phyloP scores from a whole-genome alignment of 2,113 vertebrate species.

The Aythya baeri region DNA sequence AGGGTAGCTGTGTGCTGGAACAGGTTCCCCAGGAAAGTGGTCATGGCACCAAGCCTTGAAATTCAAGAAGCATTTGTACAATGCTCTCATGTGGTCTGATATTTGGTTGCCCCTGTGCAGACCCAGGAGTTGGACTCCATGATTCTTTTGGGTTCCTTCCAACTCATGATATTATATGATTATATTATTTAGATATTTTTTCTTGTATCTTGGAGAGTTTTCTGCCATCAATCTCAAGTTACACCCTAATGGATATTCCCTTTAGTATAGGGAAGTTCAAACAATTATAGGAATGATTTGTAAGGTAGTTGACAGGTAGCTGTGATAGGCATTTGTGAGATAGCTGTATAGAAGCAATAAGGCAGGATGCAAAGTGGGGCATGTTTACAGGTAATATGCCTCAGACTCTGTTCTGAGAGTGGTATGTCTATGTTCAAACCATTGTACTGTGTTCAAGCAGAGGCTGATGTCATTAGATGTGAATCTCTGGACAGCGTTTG shows the following conservation, averaged over 20 bases:
- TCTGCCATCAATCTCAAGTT: neutral
- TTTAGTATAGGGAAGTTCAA: neutral
- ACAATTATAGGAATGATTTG: neutral
- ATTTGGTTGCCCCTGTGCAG: too few relatives aligned
- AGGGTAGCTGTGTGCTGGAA: too few relatives aligned
- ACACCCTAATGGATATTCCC: neutral
- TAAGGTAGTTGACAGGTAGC: fast-evolving
- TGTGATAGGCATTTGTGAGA: neutral
- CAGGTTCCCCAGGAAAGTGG: too few relatives aligned
- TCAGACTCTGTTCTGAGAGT: neutral
- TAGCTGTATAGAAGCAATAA: neutral
- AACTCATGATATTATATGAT: too few relatives aligned
- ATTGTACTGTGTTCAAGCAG: neutral
- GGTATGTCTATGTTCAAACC: neutral
- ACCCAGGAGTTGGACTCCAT: too few relatives aligned
- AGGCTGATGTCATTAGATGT: neutral
- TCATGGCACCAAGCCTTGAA: too few relatives aligned
- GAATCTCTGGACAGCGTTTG: neutral
- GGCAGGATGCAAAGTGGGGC: neutral
- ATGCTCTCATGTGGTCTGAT: too few relatives aligned
- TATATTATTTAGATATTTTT: neutral
- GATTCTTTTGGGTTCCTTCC: too few relatives aligned
- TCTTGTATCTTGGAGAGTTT: neutral
- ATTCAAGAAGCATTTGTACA: too few relatives aligned
- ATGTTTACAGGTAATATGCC: neutral